Percentiles rank a stretch among this genome's conserved stretches.
These are phyloP conservation scores for Parnassius apollo DNA, from an alignment of 2,888 invertebrate species.

Conservation along the genomic window DNA sequence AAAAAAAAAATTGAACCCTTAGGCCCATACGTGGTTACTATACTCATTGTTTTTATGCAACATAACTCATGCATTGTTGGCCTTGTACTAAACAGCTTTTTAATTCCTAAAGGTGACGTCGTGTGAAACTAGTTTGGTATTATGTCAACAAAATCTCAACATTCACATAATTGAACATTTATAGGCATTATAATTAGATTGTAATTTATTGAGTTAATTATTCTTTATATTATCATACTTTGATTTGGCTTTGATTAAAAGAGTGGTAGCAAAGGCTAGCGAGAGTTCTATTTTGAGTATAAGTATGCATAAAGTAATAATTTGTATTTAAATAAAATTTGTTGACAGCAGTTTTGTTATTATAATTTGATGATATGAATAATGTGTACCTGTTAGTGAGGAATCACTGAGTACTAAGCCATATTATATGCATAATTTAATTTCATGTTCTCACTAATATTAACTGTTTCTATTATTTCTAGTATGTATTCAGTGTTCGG, in stretches of 20 bases:
- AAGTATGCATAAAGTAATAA: slow-evolving; percentile 9
- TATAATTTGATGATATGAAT: slow-evolving; percentile 10
- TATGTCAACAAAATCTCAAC: slow-evolving; percentile 6
- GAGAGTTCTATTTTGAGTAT: slow-evolving; percentile 10
- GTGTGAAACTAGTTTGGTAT: slow-evolving; percentile 12
- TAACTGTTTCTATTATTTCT: slow-evolving; percentile 9
- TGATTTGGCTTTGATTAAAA: neutral
- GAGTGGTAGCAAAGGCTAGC: slow-evolving; percentile 10
- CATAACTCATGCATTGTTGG: neutral
- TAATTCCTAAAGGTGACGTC: slow-evolving; percentile 14
- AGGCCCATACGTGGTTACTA: too few relatives aligned
- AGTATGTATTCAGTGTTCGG: slow-evolving; percentile 11
- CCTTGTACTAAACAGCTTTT: slow-evolving; percentile 7
- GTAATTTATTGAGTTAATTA: neutral
- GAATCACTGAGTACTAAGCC: slow-evolving; percentile 12
- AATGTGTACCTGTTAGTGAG: slow-evolving; percentile 17
- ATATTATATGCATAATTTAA: slow-evolving; percentile 19
- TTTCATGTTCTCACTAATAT: slow-evolving; percentile 6
- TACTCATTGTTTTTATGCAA: neutral
- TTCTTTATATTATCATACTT: neutral
- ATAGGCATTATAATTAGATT: slow-evolving; percentile 3
- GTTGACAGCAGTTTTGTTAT: slow-evolving; percentile 7
- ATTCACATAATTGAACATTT: slow-evolving; percentile 2
- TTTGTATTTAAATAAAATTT: slow-evolving; percentile 8
- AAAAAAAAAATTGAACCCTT: too few relatives aligned